These are phyloP conservation scores for Actinia equina DNA, from an alignment of 64 coral and sea anemone genomes.

Conservation along the genomic window DNA sequence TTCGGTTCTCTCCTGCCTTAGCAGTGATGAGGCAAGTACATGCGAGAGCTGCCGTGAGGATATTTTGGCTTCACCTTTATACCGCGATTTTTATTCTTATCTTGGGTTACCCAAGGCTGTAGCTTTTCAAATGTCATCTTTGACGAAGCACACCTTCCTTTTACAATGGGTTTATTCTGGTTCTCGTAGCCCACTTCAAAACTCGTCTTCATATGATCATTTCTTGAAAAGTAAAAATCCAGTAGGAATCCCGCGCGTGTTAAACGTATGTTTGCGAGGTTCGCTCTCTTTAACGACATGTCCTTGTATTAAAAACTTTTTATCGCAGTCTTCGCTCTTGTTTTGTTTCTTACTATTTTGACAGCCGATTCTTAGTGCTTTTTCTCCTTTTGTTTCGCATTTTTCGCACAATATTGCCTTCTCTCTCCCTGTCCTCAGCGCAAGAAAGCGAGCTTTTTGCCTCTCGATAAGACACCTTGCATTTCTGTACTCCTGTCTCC, in stretches of 20 bases:
- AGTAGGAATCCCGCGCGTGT: not conserved
- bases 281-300: not conserved
- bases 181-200: not conserved
- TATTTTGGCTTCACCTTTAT: not conserved
- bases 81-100: not conserved
- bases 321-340: not conserved
- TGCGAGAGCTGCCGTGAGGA: not conserved
- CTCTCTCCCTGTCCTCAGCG: not conserved
- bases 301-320: not conserved
- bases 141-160: not conserved
- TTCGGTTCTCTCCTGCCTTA: not conserved
- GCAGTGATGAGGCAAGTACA: not conserved
- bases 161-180: not conserved
- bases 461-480: not conserved
- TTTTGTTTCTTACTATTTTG: not conserved
- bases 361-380: not conserved
- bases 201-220: not conserved
- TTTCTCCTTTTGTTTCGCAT: slow-evolving; percentile 2
- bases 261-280: not conserved
- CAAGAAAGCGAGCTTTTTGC: not conserved
- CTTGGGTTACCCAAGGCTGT: not conserved
- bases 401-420: not conserved
- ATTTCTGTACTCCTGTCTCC: not conserved
- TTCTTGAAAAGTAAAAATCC: too few relatives aligned
- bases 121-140: not conserved